These are phyloP conservation scores for Scatophagus argus DNA, from an alignment of 2,113 vertebrate species.

Conservation along the genomic window DNA sequence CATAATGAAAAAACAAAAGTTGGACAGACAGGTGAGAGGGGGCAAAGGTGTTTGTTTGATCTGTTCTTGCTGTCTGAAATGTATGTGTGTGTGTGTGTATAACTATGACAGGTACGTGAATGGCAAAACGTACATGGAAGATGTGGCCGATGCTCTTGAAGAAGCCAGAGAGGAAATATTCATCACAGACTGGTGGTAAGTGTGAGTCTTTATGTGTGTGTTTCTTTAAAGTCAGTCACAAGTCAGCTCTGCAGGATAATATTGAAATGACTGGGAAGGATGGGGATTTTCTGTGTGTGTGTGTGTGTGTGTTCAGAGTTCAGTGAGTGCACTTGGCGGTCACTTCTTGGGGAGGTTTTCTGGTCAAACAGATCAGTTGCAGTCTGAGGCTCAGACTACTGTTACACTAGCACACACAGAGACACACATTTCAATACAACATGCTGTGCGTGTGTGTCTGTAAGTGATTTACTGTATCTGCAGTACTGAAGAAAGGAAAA, in stretches of 20 bases:
- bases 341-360: constrained; percentile 61
- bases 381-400: constrained; percentile 48
- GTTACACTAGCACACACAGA: constrained; percentile 42
- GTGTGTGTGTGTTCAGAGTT: constrained; percentile 35
- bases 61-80: constrained; percentile 14
- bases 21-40: constrained; percentile 8
- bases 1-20: constrained; percentile 14
- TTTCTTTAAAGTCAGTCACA: too few species aligned
- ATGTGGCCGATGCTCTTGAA: constrained; percentile 94
- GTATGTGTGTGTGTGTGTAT: constrained; percentile 56
- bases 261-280: not conserved
- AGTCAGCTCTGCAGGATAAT: not conserved
- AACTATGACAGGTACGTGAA: constrained; percentile 93
- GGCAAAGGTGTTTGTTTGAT: not conserved
- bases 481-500: not conserved
- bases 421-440: not conserved
- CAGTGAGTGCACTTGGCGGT: constrained; percentile 46
- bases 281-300: not conserved
- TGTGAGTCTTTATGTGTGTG: constrained; percentile 23
- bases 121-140: constrained; percentile 94
- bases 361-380: constrained; percentile 73
- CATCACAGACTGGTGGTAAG: constrained; percentile 99
- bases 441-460: not conserved
- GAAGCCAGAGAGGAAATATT: constrained; percentile 96
- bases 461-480: not conserved